Conservation (phyloP, 2,113 vertebrate species). For the Notarius lentiginosus region DNA sequence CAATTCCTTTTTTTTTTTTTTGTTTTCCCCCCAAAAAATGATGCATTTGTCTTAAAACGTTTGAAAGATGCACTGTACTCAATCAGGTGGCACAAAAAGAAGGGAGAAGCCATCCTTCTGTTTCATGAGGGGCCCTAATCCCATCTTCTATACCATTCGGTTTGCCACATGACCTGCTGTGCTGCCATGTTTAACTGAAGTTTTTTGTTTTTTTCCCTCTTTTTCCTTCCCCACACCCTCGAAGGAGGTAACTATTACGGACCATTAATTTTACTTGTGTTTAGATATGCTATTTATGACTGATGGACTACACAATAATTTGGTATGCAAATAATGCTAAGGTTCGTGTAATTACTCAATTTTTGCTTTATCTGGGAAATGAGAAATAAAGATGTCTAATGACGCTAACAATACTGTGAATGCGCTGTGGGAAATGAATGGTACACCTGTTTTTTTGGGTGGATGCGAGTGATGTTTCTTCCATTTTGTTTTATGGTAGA, state of each 20-base stretch:
- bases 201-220: neutral
- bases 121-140: conserved; percentile 54
- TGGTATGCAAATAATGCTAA: conserved; percentile 49
- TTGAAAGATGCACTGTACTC: conserved; percentile 48
- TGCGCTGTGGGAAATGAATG: conserved; percentile 65
- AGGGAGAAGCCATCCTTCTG: conserved; percentile 43
- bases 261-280: conserved; percentile 70
- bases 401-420: conserved; percentile 78
- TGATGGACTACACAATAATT: conserved; percentile 71
- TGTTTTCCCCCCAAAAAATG: conserved; percentile 50
- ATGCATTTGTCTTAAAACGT: conserved; percentile 70
- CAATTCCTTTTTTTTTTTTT: conserved; percentile 63
- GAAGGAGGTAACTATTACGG: conserved; percentile 72
- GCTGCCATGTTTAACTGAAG: conserved; percentile 41
- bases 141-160: conserved; percentile 40
- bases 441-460: conserved; percentile 64
- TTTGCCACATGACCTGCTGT: conserved; percentile 51
- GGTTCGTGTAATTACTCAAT: conserved; percentile 39
- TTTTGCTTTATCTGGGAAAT: conserved; percentile 41
- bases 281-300: conserved; percentile 77
- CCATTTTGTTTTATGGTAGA: conserved; percentile 63
- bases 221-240: neutral
- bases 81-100: conserved; percentile 37
- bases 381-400: conserved; percentile 53
- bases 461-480: conserved; percentile 41